phyloP scores from a whole-genome alignment of 2,113 vertebrate species.

The Damaliscus lunatus region DNA sequence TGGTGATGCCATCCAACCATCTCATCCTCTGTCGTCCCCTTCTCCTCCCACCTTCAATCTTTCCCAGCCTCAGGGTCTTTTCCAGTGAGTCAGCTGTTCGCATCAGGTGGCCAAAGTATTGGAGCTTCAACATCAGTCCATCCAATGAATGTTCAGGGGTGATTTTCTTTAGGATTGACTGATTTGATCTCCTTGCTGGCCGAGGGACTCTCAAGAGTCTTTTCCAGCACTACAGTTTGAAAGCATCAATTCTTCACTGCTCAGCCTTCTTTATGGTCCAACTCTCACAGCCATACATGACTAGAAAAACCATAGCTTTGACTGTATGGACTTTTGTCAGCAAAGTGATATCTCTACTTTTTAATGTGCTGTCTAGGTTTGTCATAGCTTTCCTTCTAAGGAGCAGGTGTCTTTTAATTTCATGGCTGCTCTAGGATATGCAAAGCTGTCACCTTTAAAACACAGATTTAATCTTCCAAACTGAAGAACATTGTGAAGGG shows the following conservation, averaged over 20 bases:
- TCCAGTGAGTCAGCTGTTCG: background rate
- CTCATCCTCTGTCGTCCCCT: background rate
- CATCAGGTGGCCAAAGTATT: background rate
- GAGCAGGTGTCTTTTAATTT: background rate
- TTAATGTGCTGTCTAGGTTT: background rate
- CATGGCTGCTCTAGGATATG: background rate
- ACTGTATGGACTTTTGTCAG: background rate
- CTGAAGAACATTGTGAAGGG: background rate
- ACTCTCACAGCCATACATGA: background rate
- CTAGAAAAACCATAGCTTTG: background rate
- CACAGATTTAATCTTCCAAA: constrained; percentile 34
- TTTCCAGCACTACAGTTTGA: background rate
- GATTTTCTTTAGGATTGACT: background rate
- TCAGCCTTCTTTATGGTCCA: background rate
- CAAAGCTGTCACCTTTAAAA: constrained; percentile 19
- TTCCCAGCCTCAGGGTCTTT: background rate
- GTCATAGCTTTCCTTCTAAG: background rate
- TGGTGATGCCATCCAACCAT: background rate
- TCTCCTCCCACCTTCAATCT: background rate
- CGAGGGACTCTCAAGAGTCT: background rate
- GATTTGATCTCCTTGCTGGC: background rate
- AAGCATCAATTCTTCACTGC: background rate
- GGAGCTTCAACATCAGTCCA: background rate
- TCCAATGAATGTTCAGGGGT: background rate
- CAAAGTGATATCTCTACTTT: background rate